These are phyloP conservation scores for Apamea anceps DNA, from an alignment of 2,888 invertebrate species.

Conservation along the genomic window DNA sequence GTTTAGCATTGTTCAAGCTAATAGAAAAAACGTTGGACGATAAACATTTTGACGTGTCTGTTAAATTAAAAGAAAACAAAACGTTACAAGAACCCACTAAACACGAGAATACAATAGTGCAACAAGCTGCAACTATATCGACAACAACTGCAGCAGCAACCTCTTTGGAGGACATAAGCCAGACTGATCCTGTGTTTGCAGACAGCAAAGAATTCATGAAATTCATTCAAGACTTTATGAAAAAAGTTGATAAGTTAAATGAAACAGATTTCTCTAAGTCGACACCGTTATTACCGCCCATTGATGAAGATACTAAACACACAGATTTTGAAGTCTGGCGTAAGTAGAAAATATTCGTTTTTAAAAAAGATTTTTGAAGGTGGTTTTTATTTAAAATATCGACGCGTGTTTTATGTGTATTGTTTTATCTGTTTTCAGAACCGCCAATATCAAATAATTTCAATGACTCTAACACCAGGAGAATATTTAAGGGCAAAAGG, in stretches of 20 bases:
- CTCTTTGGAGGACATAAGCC: conserved; percentile 18
- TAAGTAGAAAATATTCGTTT: conserved; percentile 43
- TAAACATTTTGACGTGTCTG: conserved; percentile 5
- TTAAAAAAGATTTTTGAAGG: not conserved
- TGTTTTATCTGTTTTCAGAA: conserved; percentile 19
- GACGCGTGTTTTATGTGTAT: not conserved
- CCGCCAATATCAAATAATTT: conserved; percentile 27
- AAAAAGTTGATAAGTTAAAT: conserved; percentile 44
- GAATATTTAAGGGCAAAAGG: conserved; percentile 66
- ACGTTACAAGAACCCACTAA: not conserved
- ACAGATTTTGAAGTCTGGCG: conserved; percentile 53
- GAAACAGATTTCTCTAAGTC: conserved; percentile 43
- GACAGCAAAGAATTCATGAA: conserved; percentile 51
- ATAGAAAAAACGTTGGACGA: conserved; percentile 60
- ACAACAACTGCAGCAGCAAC: not conserved
- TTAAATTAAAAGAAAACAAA: conserved; percentile 16
- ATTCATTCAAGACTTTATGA: conserved; percentile 46
- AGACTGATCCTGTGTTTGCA: conserved; percentile 34
- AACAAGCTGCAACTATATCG: not conserved
- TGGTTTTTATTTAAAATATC: too few relatives aligned
- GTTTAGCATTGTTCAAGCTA: conserved; percentile 48
- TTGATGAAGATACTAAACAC: conserved; percentile 6
- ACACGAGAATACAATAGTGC: not conserved
- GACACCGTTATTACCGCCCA: not conserved
- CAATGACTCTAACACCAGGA: conserved; percentile 51